Base-by-base conservation (phyloP, 1,140 invertebrate species). In the Anoplolepis gracilipes region DNA sequence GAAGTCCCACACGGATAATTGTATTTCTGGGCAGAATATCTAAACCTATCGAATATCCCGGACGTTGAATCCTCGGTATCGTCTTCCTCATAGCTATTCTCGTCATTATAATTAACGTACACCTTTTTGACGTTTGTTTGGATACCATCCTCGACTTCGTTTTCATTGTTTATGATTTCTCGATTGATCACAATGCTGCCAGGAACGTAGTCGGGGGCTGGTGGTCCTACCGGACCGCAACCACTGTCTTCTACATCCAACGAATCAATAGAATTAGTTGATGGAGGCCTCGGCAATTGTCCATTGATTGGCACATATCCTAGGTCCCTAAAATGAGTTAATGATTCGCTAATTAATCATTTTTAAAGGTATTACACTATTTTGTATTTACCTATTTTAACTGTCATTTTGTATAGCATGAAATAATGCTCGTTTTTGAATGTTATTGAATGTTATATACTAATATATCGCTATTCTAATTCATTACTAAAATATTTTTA, bases 191-290 rank as follows among this genome's bases (percentile, higher is more conserved):
- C 62, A 4, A 92, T 39, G 11, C 25, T 57, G 11, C 91, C 91
- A 25, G 87, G 88, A 55, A 84, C 25, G 49, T 91, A 92, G 28
- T 57, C 90, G 25, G 87, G 87, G 25, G 85, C 11, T 13, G 91
- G 67, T 64, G 90, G 86, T 22, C 91, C 91, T 10, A 88, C 2
- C 6, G 88, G 84, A 39, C 90, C 91, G 57, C 87, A 92, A 36
- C 55, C 69, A 25, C 10, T 61, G 8, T 86, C 53, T 67, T 76
- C 65, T 19, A 11, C 70, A 19, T 57, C 39, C 3, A 39, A 13
- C 25, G 42, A 13, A 8, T 19, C 33, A n/a, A 49, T 16, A 2
- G 84, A 3, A 42, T 25, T 8, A 8, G 5, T 22, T 1, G 25
- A 13, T 33, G 16, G 42, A 28, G 13, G 30, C 1, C 0, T 64